Evolutionary conservation across 2,113 vertebrate genomes (phyloP), one percentile per base, ranked within the genome.

Genomic region (Brienomyrus longianalis): DNA sequence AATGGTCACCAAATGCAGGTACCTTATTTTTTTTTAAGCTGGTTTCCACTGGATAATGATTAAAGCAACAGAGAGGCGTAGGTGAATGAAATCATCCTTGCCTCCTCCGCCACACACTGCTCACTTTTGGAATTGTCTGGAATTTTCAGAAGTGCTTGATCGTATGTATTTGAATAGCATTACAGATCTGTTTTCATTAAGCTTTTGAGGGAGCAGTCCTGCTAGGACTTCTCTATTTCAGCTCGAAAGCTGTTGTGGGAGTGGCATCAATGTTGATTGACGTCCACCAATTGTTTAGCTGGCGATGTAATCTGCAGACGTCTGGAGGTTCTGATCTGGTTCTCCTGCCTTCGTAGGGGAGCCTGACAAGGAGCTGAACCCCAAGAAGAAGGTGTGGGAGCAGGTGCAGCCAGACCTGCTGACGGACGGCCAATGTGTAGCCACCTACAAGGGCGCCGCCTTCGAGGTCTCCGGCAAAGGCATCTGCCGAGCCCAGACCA

Each of bases 301-400:
- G 70, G 70, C 19, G 70, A 77, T 43, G 70, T 39, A 35, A 77
- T 17, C 70, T 39, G 35, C 31, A 39, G 43, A 77, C 74, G 43
- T 43, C 35, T 39, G 54, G 54, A 51, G 27, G 27, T 27, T 27
- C 70, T 31, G 48, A 50, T 62, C 83, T 47, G 83, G 9, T 52
- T 35, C 89, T 87, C 88, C 23, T 9, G 52, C 19, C 1, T 89
- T 70, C 80, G 35, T 92, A 99, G 98, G 98, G 93, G 97, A 98
- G 83, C 97, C 98, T 9, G 98, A 99, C 92, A 98, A 97, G 92
- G 98, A 99, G 90, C 96, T 99, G 91, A 99, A 99, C 94, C 98
- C 98, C 83, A 99, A 99, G 94, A 99, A 98, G 96, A 99, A 99
- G 94, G 97, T 98, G 11, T 99, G 98, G 98, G 98, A 99, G 93